These are phyloP conservation scores for Octodonta nipae DNA, from an alignment of 2,888 invertebrate genomes.

Conservation along the genomic window DNA sequence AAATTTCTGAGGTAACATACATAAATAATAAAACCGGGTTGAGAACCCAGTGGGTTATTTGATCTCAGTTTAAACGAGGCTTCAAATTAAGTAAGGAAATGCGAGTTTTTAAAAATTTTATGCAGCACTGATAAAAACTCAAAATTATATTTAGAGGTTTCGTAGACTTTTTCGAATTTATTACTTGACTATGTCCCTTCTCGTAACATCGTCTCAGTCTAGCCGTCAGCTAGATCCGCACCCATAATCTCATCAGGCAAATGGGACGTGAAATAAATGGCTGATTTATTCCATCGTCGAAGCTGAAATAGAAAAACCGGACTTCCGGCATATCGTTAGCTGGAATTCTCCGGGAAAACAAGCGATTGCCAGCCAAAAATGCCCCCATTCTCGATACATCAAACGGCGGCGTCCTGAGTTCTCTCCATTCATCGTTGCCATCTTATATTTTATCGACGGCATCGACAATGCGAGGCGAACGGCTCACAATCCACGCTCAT, in stretches of 20 bases:
- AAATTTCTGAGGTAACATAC: no score
- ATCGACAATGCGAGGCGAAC: slow-evolving; percentile 31
- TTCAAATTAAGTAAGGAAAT: no score
- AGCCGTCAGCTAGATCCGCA: no score
- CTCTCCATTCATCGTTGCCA: slow-evolving; percentile 35
- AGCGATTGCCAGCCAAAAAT: slow-evolving; percentile 26
- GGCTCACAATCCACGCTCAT: slow-evolving; percentile 33
- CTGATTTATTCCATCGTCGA: slow-evolving; percentile 30
- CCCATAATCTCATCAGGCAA: slow-evolving; percentile 20
- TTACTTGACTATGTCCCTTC: no score
- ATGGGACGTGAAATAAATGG: slow-evolving; percentile 27
- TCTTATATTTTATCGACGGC: slow-evolving; percentile 38
- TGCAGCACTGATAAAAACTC: no score
- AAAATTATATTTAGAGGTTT: no score
- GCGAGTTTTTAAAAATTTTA: no score
- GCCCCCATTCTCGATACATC: slow-evolving; percentile 21
- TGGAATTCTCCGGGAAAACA: slow-evolving; percentile 8
- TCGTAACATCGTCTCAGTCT: no score
- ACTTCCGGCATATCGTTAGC: slow-evolving; percentile 33
- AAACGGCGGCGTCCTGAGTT: slow-evolving; percentile 26
- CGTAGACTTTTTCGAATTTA: no score
- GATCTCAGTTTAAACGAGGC: no score
- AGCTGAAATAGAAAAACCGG: slow-evolving; percentile 34
- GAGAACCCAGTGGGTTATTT: no score
- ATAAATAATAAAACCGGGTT: no score